Evolutionary conservation across 2,113 vertebrate genomes (phyloP).

Genomic region (Eubucco bourcierii): DNA sequence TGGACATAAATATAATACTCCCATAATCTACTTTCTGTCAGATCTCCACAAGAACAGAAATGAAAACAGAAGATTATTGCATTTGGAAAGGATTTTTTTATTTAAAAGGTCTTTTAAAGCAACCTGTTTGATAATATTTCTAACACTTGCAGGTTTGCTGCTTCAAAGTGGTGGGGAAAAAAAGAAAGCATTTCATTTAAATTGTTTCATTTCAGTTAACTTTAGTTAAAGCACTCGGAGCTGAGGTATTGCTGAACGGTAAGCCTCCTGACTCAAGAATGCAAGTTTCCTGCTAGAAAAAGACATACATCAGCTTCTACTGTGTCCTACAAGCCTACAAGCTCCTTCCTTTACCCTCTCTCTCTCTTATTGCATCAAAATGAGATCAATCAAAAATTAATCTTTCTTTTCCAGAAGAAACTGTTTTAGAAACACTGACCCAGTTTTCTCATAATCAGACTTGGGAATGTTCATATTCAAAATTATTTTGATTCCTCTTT

Average conservation of each 20-base stretch:
- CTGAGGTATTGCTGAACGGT: neutral
- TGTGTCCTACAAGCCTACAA: neutral
- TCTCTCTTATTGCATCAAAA: neutral
- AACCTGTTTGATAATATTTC: conserved; percentile 26
- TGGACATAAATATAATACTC: conserved; percentile 15
- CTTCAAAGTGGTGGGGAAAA: neutral
- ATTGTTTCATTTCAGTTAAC: neutral
- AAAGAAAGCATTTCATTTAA: neutral
- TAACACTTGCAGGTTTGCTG: neutral
- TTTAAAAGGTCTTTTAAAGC: conserved; percentile 2
- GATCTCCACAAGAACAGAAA: conserved; percentile 38
- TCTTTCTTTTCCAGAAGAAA: conserved; percentile 9
- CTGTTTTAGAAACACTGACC: neutral
- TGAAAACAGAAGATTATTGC: conserved; percentile 57
- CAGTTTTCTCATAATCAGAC: neutral
- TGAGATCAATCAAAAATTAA: neutral
- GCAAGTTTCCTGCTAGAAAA: neutral
- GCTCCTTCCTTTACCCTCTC: neutral
- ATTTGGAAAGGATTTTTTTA: neutral
- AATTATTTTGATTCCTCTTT: neutral
- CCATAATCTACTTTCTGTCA: conserved; percentile 53
- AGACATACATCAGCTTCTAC: neutral
- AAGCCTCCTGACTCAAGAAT: neutral
- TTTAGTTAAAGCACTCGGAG: neutral
- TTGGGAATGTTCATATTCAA: neutral